phyloP scores from a whole-genome alignment of 2,888 invertebrate genomes.

The Ophion ellenae region DNA sequence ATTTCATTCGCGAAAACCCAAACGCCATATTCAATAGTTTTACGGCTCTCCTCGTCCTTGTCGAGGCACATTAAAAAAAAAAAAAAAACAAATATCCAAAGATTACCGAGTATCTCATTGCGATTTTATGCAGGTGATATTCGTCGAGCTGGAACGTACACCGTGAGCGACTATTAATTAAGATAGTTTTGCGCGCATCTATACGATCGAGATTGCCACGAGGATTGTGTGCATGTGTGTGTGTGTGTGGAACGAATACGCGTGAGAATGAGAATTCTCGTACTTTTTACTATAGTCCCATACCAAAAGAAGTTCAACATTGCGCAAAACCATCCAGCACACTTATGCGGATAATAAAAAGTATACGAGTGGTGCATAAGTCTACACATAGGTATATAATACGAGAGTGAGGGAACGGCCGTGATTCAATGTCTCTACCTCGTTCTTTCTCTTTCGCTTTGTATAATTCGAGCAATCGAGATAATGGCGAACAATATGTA shows the following conservation, averaged over 20 bases:
- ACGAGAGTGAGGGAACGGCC: constrained; percentile 45
- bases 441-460: constrained; percentile 68
- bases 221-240: constrained; percentile 8
- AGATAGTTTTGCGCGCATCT: constrained; percentile 40
- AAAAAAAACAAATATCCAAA: constrained; percentile 1
- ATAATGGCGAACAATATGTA: constrained; percentile 79
- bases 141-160: constrained; percentile 46
- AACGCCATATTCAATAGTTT: not conserved
- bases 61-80: not conserved
- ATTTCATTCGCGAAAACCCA: too few species aligned
- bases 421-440: constrained; percentile 57
- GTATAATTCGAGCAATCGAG: constrained; percentile 79
- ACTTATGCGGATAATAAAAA: constrained; percentile 36
- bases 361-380: constrained; percentile 40
- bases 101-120: constrained; percentile 8
- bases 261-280: constrained; percentile 64
- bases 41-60: not conserved
- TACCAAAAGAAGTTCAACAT: constrained; percentile 39
- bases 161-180: constrained; percentile 59
- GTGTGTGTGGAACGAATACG: constrained; percentile 43
- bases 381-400: constrained; percentile 22
- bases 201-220: constrained; percentile 56
- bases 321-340: constrained; percentile 28
- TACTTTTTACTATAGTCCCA: constrained; percentile 23
- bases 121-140: constrained; percentile 34